Percentiles rank a stretch among this genome's conserved stretches.
phyloP scores from a whole-genome alignment of 2,113 vertebrate species.

The Salvelinus alpinus region DNA sequence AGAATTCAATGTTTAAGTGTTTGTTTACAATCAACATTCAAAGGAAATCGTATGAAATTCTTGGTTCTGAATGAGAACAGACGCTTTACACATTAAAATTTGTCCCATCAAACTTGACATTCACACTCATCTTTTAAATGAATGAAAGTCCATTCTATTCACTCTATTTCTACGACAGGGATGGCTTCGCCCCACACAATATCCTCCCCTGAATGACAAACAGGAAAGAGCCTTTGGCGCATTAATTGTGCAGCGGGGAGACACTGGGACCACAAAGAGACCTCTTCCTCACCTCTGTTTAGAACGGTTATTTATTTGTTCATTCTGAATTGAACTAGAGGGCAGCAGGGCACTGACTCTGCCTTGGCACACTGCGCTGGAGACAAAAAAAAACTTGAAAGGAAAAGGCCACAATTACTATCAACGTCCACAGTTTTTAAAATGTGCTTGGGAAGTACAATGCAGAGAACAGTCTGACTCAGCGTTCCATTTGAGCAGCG shows the following conservation, averaged over 20 bases:
- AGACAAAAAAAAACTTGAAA: not conserved
- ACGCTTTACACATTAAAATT: not conserved
- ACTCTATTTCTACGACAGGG: not conserved
- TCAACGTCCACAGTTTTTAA: not conserved
- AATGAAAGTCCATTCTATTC: not conserved
- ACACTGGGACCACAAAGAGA: conserved; percentile 1
- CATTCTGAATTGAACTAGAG: not conserved
- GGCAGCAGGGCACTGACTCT: not conserved
- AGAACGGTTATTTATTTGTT: not conserved
- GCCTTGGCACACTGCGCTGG: not conserved
- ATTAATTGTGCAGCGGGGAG: conserved; percentile 7
- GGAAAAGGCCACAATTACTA: not conserved
- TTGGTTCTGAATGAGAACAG: not conserved
- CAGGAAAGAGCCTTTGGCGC: not conserved
- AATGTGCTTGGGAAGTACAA: not conserved
- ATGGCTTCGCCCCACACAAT: not conserved
- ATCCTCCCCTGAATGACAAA: not conserved
- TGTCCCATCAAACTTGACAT: not conserved
- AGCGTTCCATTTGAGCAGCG: not conserved
- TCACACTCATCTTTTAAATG: not conserved
- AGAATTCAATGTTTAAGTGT: not conserved
- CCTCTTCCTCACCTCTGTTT: not conserved
- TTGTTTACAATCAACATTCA: not conserved
- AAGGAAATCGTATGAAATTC: not conserved
- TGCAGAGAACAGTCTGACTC: not conserved